Evolutionary conservation across 2,888 invertebrate species (phyloP), one percentile per base, ranked within the genome.

Genomic region (Amitus sp.): DNA sequence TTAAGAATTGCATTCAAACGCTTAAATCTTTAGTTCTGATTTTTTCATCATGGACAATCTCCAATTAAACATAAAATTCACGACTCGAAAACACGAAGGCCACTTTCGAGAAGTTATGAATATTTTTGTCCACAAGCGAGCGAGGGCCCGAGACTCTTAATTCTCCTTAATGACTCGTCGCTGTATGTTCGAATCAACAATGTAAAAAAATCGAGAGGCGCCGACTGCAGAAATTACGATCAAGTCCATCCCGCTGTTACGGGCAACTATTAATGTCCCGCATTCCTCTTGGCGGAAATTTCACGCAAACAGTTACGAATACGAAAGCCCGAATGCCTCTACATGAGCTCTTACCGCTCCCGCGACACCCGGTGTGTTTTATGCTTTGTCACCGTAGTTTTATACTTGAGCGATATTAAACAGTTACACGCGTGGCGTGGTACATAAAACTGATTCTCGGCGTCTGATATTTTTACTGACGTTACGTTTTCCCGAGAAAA

Each of bases 231-330:
- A 33, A 39, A 45, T 57, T 51, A 34, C 34, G 37, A 40, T 28
- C 28, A 40, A 9, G n/a, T 33, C 1, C 30, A 23, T 47, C 49
- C 34, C 39, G 53, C 39, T 40, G 53, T 46, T 47, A 40, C 13
- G 28, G 40, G 46, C 20, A 37, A 13, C 60, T 52, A 46, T 59
- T 48, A 59, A 53, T 49, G 54, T 50, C 34, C 19, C 23, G 45
- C 37, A 27, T 54, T 54, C 42, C 33, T 50, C 46, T 13, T 28
- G 30, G 12, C 27, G 27, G 40, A 47, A 57, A 50, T 56, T 50
- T 59, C 20, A 28, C 48, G 30, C 13, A 37, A 39, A 51, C 47
- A 34, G 20, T 20, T n/a, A 42, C 42, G 42, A 42, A 42, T 42
- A n/a, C 20, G 12, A 42, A 42, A 42, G 42, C 42, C 20, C 19